A percentile compares a stretch with the other conserved stretches of the same genome.
These are phyloP conservation scores for Nemotelus pantherinus DNA, from an alignment of 2,888 invertebrate species.

Conservation along the genomic window DNA sequence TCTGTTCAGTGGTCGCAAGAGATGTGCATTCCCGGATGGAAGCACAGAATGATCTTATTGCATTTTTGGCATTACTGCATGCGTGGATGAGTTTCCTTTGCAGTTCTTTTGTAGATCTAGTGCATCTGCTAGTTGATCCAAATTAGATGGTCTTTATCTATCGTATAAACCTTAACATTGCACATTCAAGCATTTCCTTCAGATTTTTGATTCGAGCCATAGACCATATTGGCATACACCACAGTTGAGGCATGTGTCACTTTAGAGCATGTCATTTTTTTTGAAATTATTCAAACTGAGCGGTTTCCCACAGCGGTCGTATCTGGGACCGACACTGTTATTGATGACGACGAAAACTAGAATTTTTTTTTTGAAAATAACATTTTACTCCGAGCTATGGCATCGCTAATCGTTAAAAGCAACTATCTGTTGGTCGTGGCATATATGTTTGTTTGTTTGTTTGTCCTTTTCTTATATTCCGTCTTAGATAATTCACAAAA, in stretches of 20 bases:
- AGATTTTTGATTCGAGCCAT: too few relatives aligned
- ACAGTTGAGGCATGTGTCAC: too few relatives aligned
- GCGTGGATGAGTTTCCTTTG: too few relatives aligned
- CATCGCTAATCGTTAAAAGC: not conserved
- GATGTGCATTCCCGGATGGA: not conserved
- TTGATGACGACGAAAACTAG: not conserved
- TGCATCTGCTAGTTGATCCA: too few relatives aligned
- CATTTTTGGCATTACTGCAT: too few relatives aligned
- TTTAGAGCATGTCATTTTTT: too few relatives aligned
- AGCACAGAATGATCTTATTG: too few relatives aligned
- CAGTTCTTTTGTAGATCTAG: too few relatives aligned
- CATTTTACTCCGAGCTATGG: not conserved
- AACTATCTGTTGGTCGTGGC: not conserved
- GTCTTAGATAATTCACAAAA: conserved; percentile 42
- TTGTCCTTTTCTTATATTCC: conserved; percentile 40
- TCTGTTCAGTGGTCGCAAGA: not conserved
- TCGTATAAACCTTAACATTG: too few relatives aligned
- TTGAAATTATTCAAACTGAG: not conserved
- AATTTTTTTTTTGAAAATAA: conserved; percentile 16
- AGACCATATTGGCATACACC: too few relatives aligned
- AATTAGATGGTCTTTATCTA: too few relatives aligned
- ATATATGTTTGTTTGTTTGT: not conserved
- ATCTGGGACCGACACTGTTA: not conserved
- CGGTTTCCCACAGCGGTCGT: not conserved
- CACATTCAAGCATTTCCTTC: too few relatives aligned